Conservation (phyloP, 2,113 vertebrate species). For the Zapornia atra region DNA sequence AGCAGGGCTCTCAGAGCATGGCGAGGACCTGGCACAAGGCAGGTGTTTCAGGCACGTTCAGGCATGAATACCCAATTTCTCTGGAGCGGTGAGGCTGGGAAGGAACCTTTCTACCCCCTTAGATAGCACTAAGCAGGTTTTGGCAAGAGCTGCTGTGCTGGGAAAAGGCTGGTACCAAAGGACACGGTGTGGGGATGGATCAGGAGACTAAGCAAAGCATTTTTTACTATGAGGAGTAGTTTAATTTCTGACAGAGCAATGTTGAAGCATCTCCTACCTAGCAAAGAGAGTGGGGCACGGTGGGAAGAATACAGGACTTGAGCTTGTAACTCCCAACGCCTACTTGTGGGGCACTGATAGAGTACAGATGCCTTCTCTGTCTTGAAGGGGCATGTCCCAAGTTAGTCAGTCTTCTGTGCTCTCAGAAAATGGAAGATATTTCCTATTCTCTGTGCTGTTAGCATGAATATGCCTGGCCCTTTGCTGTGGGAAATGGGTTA, state of each 20-base stretch:
- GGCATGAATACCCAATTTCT: neutral
- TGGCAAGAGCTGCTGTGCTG: neutral
- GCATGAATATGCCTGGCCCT: neutral
- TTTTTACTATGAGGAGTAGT: neutral
- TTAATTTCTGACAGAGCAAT: neutral
- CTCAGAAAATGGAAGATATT: neutral
- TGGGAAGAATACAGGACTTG: neutral
- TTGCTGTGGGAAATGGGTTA: neutral
- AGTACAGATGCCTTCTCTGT: neutral
- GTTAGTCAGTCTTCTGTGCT: neutral
- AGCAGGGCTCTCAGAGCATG: neutral
- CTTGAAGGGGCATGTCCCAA: neutral
- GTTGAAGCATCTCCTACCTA: neutral
- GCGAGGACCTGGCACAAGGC: neutral
- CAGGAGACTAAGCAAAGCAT: neutral
- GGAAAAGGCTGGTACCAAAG: neutral
- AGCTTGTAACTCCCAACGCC: rapidly evolving
- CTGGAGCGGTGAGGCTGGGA: neutral
- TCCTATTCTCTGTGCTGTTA: neutral
- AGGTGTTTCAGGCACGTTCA: neutral
- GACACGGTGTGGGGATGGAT: neutral
- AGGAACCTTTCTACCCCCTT: neutral
- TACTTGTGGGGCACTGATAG: rapidly evolving
- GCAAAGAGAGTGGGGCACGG: neutral
- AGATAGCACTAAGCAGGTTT: neutral